phyloP scores from a whole-genome alignment of 2,888 invertebrate genomes.

The Ditula angustiorana region DNA sequence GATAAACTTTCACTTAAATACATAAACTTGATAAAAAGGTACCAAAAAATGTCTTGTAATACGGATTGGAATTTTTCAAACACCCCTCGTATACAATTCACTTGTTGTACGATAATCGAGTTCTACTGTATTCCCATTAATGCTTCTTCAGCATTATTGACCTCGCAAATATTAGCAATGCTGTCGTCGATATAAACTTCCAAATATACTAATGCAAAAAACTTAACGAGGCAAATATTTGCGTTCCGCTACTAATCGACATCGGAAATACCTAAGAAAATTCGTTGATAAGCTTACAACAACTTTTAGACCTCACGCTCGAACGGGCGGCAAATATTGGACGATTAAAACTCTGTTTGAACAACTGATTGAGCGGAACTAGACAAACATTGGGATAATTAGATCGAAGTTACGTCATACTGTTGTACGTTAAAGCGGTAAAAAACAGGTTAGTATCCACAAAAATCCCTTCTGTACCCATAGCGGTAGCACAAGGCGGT shows the following conservation, averaged over 20 bases:
- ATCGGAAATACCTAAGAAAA: background rate
- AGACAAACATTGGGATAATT: slow-evolving; percentile 13
- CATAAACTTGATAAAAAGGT: too few species aligned
- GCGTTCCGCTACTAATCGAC: background rate
- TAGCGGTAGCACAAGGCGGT: too few species aligned
- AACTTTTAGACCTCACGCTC: slow-evolving; percentile 21
- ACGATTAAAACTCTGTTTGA: slow-evolving; percentile 24
- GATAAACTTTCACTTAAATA: too few species aligned
- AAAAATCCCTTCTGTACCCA: too few species aligned
- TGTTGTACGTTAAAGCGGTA: too few species aligned
- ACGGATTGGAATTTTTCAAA: too few species aligned
- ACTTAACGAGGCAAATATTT: background rate
- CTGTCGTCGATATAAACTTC: background rate
- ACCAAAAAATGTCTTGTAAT: too few species aligned
- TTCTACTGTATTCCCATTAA: too few species aligned
- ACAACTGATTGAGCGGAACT: slow-evolving; percentile 26
- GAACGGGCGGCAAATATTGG: slow-evolving; percentile 22
- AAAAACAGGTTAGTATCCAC: too few species aligned
- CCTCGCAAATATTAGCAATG: background rate
- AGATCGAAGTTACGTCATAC: background rate
- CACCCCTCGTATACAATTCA: too few species aligned
- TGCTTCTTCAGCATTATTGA: background rate
- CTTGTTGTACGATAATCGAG: too few species aligned
- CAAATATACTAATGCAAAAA: background rate
- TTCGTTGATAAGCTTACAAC: slow-evolving; percentile 10